Evolutionary conservation across 2,113 vertebrate genomes (phyloP), one percentile per base, ranked within the genome.

Genomic region (Probosciger aterrimus): DNA sequence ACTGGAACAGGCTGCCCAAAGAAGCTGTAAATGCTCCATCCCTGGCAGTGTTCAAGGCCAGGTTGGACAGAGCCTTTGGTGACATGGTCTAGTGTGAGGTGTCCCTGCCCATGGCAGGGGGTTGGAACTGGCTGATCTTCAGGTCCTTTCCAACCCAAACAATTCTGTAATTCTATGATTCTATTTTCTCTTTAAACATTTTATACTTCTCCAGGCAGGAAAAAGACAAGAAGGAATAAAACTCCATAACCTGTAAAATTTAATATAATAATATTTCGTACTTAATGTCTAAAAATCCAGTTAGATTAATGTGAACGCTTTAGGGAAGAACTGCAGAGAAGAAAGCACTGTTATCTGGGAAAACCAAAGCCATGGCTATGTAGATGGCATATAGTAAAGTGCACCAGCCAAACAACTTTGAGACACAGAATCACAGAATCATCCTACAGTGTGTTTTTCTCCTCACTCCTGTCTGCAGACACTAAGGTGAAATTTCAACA

Each of bases 1-100:
- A 4, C 57, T n/a, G 33, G 33, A 1, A 15, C 4, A 2, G 57
- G 33, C 0, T 35, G 33, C 9, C 22, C 57, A 59, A 2, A 2
- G 33, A 16, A 59, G 57, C 6, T 4, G 57, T 59, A 7, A 35
- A n/a, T 59, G 20, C 57, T n/a, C 14, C 57, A 59, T 59, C 22
- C 57, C 22, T 35, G 4, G 22, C 33, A 23, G 33, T 59, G 57
- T 59, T 35, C 33, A 59, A 35, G 33, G 22, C 57, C 33, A 35
- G 33, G 14, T 5, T 59, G 57, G 33, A n/a, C 33, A 15, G 57
- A 59, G 33, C 14, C 33, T 59, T 59, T 33, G 14, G 22, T 2
- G 9, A 23, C 4, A 10, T 59, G 57, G 57, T 59, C 0, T n/a
- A 15, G 9, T 35, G 22, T 35, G 57, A 59, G 55, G 13, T 59